These are phyloP conservation scores for Colletes collaris DNA, from an alignment of 2,888 invertebrate genomes.

Conservation along the genomic window DNA sequence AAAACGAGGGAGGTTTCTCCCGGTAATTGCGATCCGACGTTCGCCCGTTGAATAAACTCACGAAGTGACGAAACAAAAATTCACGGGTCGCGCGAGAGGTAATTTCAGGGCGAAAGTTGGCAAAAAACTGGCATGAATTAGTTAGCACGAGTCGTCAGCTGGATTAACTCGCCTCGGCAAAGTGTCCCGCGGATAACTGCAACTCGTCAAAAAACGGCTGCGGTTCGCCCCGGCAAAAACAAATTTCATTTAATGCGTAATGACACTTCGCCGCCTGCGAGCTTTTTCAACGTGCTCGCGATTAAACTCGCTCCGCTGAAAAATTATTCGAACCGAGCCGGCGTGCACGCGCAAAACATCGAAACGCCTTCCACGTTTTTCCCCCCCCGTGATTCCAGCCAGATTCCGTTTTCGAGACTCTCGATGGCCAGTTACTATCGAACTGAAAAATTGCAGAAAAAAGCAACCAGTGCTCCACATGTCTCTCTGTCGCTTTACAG, in stretches of 20 bases:
- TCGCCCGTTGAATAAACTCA: conserved; percentile 37
- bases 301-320: conserved; percentile 42
- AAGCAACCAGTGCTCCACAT: too few relatives aligned
- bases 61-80: conserved; percentile 49
- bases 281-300: conserved; percentile 32
- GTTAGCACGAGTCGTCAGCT: conserved; percentile 55
- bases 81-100: conserved; percentile 40
- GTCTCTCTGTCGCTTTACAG: too few relatives aligned
- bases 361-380: too few relatives aligned
- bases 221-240: conserved; percentile 49
- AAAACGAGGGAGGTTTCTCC: conserved; percentile 8
- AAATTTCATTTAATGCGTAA: conserved; percentile 65
- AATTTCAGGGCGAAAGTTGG: conserved; percentile 65
- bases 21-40: conserved; percentile 18
- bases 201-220: conserved; percentile 32
- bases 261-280: conserved; percentile 51
- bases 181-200: conserved; percentile 50
- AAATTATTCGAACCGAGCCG: conserved; percentile 25
- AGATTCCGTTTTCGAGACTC: too few relatives aligned
- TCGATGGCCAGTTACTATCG: too few relatives aligned
- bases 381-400: too few relatives aligned
- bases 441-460: too few relatives aligned
- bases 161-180: conserved; percentile 65
- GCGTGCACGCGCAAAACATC: not conserved
- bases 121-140: conserved; percentile 62